Evolutionary conservation across 2,797 vertebrate genomes (phyloP).

Genomic region (Sandelia bainsii): DNA sequence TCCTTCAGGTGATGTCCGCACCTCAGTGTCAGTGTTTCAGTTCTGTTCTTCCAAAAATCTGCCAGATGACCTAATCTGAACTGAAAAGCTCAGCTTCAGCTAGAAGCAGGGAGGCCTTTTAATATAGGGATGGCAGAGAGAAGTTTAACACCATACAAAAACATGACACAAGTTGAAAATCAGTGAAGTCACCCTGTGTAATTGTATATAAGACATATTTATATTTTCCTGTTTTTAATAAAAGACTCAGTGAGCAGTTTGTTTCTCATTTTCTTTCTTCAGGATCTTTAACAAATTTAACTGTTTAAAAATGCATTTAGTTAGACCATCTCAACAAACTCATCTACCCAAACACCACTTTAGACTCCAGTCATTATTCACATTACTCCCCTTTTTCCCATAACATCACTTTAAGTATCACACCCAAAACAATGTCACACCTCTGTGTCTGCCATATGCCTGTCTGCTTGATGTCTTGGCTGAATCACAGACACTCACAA

Average conservation of each 20-base stretch:
- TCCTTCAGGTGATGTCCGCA: too few species aligned
- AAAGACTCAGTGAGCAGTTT: conserved; percentile 27
- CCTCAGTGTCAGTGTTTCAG: too few species aligned
- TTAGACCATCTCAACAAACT: conserved; percentile 19
- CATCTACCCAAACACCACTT: conserved; percentile 25
- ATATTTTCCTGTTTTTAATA: conserved; percentile 64
- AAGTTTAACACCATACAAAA: too few species aligned
- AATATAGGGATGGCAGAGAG: too few species aligned
- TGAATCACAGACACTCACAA: conserved; percentile 19
- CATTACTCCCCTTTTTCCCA: conserved; percentile 1
- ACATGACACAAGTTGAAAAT: not conserved
- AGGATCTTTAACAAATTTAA: not conserved
- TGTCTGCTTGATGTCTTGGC: not conserved
- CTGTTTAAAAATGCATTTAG: not conserved
- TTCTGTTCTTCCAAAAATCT: too few species aligned
- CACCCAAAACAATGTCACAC: conserved; percentile 40
- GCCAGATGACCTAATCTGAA: too few species aligned
- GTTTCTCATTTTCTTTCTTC: not conserved
- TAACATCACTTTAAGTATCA: conserved; percentile 9
- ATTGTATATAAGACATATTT: conserved; percentile 65
- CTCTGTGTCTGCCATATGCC: conserved; percentile 15
- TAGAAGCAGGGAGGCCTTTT: too few species aligned
- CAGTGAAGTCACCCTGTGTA: not conserved
- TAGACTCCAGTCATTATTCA: conserved; percentile 38
- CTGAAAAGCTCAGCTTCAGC: too few species aligned